Evolutionary conservation across 2,888 invertebrate genomes (phyloP).

Genomic region (Plagodis pulveraria): DNA sequence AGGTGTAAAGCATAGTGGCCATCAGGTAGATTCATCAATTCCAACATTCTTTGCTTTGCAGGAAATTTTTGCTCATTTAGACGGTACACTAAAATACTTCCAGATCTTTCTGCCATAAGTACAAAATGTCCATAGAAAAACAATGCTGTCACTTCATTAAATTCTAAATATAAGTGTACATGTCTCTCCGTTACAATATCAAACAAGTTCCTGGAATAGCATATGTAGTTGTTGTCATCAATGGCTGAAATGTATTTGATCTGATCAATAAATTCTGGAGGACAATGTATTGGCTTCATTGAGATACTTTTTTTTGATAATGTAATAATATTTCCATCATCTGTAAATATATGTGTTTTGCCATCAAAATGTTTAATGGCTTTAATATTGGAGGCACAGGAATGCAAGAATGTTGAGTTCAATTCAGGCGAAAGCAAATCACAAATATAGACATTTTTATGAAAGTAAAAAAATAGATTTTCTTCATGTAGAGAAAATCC

Average conservation of each 20-base stretch:
- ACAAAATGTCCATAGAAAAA: conserved; percentile 72
- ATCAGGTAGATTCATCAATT: conserved; percentile 58
- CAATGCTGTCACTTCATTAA: conserved; percentile 67
- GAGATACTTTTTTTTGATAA: conserved; percentile 42
- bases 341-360: conserved; percentile 59
- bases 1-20: conserved; percentile 66
- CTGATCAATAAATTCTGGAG: conserved; percentile 66
- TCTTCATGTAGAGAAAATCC: conserved; percentile 59
- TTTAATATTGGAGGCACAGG: conserved; percentile 64
- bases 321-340: conserved; percentile 65
- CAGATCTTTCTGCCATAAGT: conserved; percentile 60
- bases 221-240: conserved; percentile 67
- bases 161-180: conserved; percentile 68
- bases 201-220: conserved; percentile 69
- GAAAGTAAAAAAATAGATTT: conserved; percentile 57
- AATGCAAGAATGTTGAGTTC: conserved; percentile 52
- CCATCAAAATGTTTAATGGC: conserved; percentile 57
- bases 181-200: conserved; percentile 68
- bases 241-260: conserved; percentile 62
- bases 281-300: conserved; percentile 52
- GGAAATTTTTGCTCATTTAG: conserved; percentile 59
- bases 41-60: conserved; percentile 61
- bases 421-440: conserved; percentile 52
- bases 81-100: conserved; percentile 67
- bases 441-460: conserved; percentile 61